Conservation (phyloP, 2,113 vertebrate species). For the Irena cyanogastra region DNA sequence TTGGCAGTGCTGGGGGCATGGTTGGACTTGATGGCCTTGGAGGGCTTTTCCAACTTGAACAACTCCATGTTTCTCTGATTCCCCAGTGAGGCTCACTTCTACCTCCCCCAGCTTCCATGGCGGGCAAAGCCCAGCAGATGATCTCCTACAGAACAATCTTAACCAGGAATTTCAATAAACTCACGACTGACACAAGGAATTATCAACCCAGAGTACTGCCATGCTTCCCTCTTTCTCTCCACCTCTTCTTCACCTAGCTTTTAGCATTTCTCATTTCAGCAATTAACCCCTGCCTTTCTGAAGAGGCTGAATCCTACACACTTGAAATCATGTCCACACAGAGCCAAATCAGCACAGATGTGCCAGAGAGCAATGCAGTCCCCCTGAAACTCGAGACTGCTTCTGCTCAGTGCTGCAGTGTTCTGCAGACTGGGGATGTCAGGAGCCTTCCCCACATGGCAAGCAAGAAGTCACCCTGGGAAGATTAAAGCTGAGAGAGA, state of each 20-base stretch:
- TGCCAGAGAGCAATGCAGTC: not conserved
- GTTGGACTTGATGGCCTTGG: not conserved
- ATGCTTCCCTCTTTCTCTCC: not conserved
- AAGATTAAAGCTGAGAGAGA: not conserved
- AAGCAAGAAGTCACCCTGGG: not conserved
- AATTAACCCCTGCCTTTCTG: not conserved
- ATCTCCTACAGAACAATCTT: not conserved
- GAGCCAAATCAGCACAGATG: slow-evolving; percentile 22
- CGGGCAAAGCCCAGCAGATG: not conserved
- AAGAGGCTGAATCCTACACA: not conserved
- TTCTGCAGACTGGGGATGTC: not conserved
- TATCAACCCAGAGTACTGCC: not conserved
- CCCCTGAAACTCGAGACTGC: not conserved
- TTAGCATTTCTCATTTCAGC: not conserved
- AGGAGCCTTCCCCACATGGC: not conserved
- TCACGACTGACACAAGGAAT: not conserved
- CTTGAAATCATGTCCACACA: not conserved
- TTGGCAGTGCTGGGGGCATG: not conserved
- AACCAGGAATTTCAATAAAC: not conserved
- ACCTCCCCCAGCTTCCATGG: not conserved
- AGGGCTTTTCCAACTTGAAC: not conserved
- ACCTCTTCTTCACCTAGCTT: not conserved
- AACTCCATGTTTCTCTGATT: not conserved
- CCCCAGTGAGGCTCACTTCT: not conserved
- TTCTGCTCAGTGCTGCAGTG: not conserved